Evolutionary conservation across 2,113 vertebrate species (phyloP), one percentile per base, ranked within the genome.

Genomic region (Theristicus caerulescens): DNA sequence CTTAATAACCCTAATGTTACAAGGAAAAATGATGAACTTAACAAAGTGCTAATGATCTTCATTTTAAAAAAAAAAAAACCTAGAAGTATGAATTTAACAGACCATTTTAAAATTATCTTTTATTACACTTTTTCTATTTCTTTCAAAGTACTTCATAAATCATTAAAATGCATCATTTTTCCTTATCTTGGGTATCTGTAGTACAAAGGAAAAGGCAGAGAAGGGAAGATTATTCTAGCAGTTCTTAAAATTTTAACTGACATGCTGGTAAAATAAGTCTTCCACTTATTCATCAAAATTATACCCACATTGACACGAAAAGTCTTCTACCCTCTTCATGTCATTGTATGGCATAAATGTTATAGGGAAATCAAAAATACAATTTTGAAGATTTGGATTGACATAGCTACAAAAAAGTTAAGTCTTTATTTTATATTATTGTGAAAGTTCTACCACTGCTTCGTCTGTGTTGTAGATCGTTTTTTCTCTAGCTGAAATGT

Each of bases 11-110:
- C 54, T 95, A 96, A 97, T 93, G 76, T 97, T 92, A 94, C n/a
- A 76, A 88, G 44, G 85, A 96, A 96, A 96, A 98, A 97, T 96
- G 46, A 98, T 97, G 84, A 98, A 94, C 89, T 94, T 96, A 98
- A 80, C 16, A 93, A 97, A 97, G 42, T 66, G 58, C 31, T 97
- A 95, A 66, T 80, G 86, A 73, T 51, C 26, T 26, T 46, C 9
- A 64, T 88, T 79, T 31, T 25, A 59, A 94, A 92, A 89, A 38
- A 38, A 67, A 85, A 86, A 36, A 9, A 34, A 25, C 3, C 12
- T 49, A 31, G 32, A 61, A 74, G 7, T 77, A 32, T 26, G 51
- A 90, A 93, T 82, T 44, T 79, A 92, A 72, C 19, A 83, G 51
- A 57, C 31, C 3, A 17, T 77, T 94, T 89, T 15, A 62, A 81